Evolutionary conservation across 2,797 vertebrate species (phyloP).

Genomic region (Helostoma temminkii): DNA sequence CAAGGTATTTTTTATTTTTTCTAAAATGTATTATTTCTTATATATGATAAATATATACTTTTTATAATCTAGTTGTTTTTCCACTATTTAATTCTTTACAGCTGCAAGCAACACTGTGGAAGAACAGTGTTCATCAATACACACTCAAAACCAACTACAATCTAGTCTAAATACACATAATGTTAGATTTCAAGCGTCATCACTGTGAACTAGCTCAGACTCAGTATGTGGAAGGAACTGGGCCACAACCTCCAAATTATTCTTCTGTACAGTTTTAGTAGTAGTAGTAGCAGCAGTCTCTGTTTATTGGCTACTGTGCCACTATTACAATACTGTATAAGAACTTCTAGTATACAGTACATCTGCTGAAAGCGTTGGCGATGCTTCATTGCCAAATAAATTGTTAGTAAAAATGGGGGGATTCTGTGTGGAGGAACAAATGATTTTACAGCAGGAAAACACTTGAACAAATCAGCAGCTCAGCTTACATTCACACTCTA

Average conservation of each 20-base stretch:
- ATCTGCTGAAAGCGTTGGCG: neutral
- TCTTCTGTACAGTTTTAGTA: no score
- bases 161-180: neutral
- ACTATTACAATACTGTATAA: neutral
- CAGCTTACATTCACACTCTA: conserved; percentile 41
- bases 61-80: no score
- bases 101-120: neutral
- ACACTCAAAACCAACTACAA: neutral
- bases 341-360: neutral
- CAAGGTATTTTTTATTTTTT: no score
- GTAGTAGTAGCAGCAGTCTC: no score
- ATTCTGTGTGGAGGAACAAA: conserved; percentile 5
- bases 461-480: conserved; percentile 33
- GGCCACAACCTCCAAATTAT: neutral
- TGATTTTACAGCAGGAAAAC: conserved; percentile 27
- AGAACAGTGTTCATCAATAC: neutral
- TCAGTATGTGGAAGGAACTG: neutral
- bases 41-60: no score
- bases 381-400: neutral
- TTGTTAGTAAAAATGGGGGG: neutral
- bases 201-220: neutral
- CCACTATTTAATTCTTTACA: neutral
- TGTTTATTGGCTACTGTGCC: neutral
- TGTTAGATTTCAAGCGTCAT: neutral
- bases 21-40: no score